A percentile compares a stretch with the other conserved stretches of the same genome.
Conservation (phyloP, 2,797 vertebrate species). For the Bradypodion ventrale region DNA sequence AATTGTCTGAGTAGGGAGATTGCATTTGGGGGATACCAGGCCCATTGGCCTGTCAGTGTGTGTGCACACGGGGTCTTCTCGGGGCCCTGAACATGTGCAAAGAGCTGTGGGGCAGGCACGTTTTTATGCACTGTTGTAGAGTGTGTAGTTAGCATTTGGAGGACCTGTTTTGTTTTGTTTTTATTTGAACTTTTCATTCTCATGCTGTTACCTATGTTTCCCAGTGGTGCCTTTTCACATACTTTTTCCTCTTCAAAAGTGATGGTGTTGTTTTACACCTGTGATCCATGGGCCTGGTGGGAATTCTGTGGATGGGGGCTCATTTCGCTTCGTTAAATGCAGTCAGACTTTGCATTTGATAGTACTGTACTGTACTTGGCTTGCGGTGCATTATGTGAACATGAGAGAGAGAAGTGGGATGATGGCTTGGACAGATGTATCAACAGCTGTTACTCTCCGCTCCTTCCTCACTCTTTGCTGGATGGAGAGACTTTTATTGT, state of each 20-base stretch:
- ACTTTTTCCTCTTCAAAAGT: too few relatives aligned
- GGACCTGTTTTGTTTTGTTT: background rate
- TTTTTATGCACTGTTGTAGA: background rate
- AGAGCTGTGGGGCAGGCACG: background rate
- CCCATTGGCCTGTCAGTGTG: background rate
- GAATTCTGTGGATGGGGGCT: background rate
- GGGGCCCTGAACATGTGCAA: background rate
- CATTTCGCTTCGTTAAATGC: background rate
- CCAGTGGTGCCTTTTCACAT: too few relatives aligned
- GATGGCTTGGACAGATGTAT: constrained; percentile 31
- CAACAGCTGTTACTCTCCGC: constrained; percentile 12
- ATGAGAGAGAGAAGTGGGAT: background rate
- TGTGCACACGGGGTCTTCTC: background rate
- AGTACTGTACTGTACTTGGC: constrained; percentile 5
- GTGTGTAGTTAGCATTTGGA: background rate
- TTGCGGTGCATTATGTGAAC: background rate
- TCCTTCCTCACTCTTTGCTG: background rate
- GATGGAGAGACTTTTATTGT: constrained; percentile 16
- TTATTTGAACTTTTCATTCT: too few relatives aligned
- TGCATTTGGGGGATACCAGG: background rate
- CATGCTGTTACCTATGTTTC: too few relatives aligned
- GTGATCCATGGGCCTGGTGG: too few relatives aligned
- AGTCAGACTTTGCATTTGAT: background rate
- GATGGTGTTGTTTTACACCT: too few relatives aligned
- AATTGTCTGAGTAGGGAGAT: background rate